These are phyloP conservation scores for Fregata magnificens DNA, from an alignment of 2,113 vertebrate species.

Conservation along the genomic window DNA sequence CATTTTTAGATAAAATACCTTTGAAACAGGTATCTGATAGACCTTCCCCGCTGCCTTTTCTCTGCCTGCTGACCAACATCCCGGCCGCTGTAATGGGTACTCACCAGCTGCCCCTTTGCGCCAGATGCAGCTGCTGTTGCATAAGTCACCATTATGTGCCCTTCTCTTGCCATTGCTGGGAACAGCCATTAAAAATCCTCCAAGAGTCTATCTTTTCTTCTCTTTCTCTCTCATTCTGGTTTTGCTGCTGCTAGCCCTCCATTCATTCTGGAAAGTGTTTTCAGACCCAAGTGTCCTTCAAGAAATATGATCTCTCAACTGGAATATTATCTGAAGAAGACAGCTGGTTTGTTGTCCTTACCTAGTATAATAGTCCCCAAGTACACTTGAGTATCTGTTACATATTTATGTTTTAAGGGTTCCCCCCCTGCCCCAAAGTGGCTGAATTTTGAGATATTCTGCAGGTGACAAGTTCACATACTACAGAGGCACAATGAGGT, in stretches of 20 bases:
- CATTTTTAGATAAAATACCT: not conserved
- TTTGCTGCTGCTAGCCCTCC: not conserved
- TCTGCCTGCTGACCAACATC: not conserved
- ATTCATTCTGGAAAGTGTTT: not conserved
- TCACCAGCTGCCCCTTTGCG: not conserved
- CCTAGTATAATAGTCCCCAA: not conserved
- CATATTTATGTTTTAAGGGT: not conserved
- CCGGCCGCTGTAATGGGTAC: too few species aligned
- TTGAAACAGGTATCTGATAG: not conserved
- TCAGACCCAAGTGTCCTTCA: not conserved
- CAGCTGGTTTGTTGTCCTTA: not conserved
- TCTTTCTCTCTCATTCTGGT: not conserved
- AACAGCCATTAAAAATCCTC: not conserved
- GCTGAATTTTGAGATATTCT: not conserved
- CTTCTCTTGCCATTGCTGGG: not conserved
- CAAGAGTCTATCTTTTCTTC: not conserved
- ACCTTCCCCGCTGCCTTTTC: not conserved
- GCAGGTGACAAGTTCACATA: not conserved
- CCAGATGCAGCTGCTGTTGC: not conserved
- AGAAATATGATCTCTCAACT: not conserved
- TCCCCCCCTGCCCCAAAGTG: not conserved
- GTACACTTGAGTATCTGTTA: not conserved
- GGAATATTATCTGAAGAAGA: slow-evolving; percentile 5
- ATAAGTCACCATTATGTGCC: not conserved
- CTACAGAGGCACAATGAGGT: not conserved